A percentile compares a stretch with the other conserved stretches of the same genome.
These are phyloP conservation scores for Olivierus martensii DNA, from an alignment of 1,140 invertebrate genomes.

Conservation along the genomic window DNA sequence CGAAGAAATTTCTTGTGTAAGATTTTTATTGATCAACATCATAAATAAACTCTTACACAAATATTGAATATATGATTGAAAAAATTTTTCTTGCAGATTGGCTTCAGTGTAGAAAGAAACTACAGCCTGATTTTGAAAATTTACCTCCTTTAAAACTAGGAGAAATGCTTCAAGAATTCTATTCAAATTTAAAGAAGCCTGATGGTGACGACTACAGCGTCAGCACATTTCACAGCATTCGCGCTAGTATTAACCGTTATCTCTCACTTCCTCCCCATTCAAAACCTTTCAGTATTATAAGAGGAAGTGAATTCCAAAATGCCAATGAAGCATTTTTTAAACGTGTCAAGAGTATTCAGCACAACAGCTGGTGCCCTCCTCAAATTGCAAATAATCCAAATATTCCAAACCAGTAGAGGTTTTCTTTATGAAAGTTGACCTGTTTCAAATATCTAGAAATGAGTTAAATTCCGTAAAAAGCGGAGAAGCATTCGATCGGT, in stretches of 20 bases:
- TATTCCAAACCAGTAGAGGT: no score
- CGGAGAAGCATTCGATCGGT: no score
- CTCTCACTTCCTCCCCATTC: slow-evolving; percentile 13
- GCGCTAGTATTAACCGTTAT: slow-evolving; percentile 16
- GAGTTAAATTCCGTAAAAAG: no score
- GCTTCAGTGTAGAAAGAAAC: slow-evolving; percentile 3
- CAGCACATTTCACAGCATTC: slow-evolving; percentile 15
- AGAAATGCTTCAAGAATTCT: slow-evolving; percentile 11
- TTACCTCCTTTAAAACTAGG: slow-evolving; percentile 2
- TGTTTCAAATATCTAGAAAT: no score
- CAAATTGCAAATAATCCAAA: no score
- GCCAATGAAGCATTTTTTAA: slow-evolving; percentile 16
- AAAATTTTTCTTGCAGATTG: slow-evolving; percentile 7
- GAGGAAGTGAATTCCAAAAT: slow-evolving; percentile 11
- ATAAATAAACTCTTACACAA: background rate
- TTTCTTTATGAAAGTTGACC: no score
- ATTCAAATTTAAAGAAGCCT: slow-evolving; percentile 12
- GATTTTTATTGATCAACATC: no score
- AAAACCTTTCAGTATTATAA: slow-evolving; percentile 14
- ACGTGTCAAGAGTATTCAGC: background rate
- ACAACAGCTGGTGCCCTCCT: no score
- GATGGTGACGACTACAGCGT: slow-evolving; percentile 16
- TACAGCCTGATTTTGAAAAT: slow-evolving; percentile 6
- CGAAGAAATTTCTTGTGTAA: no score
- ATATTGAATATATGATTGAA: background rate